Percentiles rank a stretch among this genome's conserved stretches.
Evolutionary conservation across 2,888 invertebrate genomes (phyloP).

Genomic region (Spisula subtruncata): DNA sequence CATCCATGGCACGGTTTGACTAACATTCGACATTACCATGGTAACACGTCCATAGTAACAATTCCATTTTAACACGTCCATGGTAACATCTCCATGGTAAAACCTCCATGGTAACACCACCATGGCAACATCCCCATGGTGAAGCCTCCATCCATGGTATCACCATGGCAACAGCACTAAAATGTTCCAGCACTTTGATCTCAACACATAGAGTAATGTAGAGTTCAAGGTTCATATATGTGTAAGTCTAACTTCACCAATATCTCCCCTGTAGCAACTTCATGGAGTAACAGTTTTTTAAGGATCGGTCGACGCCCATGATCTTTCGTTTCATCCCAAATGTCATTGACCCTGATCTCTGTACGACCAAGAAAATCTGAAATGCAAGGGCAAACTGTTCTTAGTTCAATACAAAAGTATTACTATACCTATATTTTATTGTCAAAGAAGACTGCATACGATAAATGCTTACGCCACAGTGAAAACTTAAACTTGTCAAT

Average conservation of each 20-base stretch:
- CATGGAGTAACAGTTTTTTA: slow-evolving; percentile 91
- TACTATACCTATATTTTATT: not conserved
- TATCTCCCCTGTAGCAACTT: slow-evolving; percentile 92
- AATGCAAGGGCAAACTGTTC: slow-evolving; percentile 71
- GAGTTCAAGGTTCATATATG: slow-evolving; percentile 88
- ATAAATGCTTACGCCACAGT: too few relatives aligned
- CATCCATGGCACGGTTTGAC: too few relatives aligned
- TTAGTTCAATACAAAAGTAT: not conserved
- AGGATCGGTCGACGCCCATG: slow-evolving; percentile 90
- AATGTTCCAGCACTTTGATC: not conserved
- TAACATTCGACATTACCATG: too few relatives aligned
- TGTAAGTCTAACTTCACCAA: slow-evolving; percentile 92
- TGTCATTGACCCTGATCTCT: slow-evolving; percentile 91
- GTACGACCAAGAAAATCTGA: slow-evolving; percentile 92
- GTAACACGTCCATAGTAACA: too few relatives aligned
- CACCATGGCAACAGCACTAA: not conserved
- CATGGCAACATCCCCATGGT: not conserved
- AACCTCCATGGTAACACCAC: not conserved
- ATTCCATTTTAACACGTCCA: too few relatives aligned
- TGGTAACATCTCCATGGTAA: too few relatives aligned
- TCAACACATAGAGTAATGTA: not conserved
- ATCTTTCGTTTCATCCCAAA: slow-evolving; percentile 89
- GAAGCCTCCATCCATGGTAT: not conserved
- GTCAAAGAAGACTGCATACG: too few relatives aligned
- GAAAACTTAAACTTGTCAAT: too few relatives aligned